Base-by-base conservation (phyloP, 2,888 invertebrate species). In the Diaprepes abbreviatus region DNA sequence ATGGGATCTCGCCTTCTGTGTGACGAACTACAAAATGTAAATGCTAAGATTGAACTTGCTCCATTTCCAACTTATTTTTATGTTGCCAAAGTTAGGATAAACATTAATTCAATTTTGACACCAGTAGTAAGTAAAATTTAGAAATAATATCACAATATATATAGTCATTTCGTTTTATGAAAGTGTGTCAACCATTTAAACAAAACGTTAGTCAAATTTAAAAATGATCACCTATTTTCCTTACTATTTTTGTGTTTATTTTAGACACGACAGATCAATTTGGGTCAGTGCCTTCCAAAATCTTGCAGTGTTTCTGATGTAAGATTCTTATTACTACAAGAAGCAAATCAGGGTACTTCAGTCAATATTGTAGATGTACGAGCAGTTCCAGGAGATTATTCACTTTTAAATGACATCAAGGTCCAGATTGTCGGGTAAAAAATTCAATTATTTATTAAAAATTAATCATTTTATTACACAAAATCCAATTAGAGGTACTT, bases 241-340 rank as follows among this genome's bases (percentile, higher is more conserved):
- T n/a, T n/a, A n/a, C n/a, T n/a, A n/a, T n/a, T n/a, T n/a, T 17
- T 40, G n/a, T 17, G 2, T 45, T 48, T 48, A 24, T 77, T 76
- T 82, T 81, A 92, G 92, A 87, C 89, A 72, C 87, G 91, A 72
- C 86, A 89, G 78, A 84, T 93, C 75, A 88, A 91, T 80, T 84
- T 93, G 60, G 94, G 93, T 6, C 89, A 92, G 79, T 94, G 93
- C 79, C 83, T 93, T 74, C 94, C 93, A 4, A 86, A 86, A 66
- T 88, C 91, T 0, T 94, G 93, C 81, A 86, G 86, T 45, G 79
- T 85, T 0, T 78, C 82, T 0, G 89, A 90, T 70, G 81, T 92
- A 16, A 83, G 85, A 38, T 80, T 83, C 1, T 82, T 87, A 70
- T 65, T 84, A 3, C 73, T 79, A 9, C 79, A 78, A 67, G 83